Evolutionary conservation across 1,140 invertebrate genomes (phyloP).

Genomic region (Heliconius eleuchia): DNA sequence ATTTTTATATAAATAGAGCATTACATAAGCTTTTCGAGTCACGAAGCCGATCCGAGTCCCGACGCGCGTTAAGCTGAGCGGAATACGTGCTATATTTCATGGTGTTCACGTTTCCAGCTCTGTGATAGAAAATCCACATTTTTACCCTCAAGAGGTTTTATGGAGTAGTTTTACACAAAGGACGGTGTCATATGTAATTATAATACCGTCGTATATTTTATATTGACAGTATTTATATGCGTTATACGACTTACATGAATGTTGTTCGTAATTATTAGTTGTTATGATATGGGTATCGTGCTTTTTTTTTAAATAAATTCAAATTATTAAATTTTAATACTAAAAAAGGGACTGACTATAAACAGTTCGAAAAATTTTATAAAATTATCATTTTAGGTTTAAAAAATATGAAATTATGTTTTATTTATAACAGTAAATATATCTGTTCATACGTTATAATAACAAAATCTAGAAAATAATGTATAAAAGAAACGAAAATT

Average conservation of each 20-base stretch:
- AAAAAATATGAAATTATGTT: too few relatives aligned
- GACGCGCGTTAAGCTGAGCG: conserved; percentile 10
- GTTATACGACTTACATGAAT: background rate
- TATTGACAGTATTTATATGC: background rate
- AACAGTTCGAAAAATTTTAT: too few relatives aligned
- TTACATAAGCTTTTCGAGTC: conserved; percentile 15
- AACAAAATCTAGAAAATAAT: too few relatives aligned
- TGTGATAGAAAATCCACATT: conserved; percentile 13
- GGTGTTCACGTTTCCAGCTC: background rate
- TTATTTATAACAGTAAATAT: too few relatives aligned
- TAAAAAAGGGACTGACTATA: too few relatives aligned
- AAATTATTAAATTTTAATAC: too few relatives aligned
- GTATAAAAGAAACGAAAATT: too few relatives aligned
- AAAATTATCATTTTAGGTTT: too few relatives aligned
- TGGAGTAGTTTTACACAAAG: conserved; percentile 7
- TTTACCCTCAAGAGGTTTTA: conserved; percentile 4
- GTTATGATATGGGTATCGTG: background rate
- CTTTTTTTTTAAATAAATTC: too few relatives aligned
- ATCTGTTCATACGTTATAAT: too few relatives aligned
- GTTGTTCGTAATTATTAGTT: background rate
- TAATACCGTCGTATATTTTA: background rate
- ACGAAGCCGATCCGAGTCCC: conserved; percentile 11
- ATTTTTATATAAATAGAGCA: conserved; percentile 13
- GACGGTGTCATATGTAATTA: background rate
- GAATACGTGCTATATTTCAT: conserved; percentile 11